Evolutionary conservation across 2,797 vertebrate genomes (phyloP).

Genomic region (Anguilla anguilla): DNA sequence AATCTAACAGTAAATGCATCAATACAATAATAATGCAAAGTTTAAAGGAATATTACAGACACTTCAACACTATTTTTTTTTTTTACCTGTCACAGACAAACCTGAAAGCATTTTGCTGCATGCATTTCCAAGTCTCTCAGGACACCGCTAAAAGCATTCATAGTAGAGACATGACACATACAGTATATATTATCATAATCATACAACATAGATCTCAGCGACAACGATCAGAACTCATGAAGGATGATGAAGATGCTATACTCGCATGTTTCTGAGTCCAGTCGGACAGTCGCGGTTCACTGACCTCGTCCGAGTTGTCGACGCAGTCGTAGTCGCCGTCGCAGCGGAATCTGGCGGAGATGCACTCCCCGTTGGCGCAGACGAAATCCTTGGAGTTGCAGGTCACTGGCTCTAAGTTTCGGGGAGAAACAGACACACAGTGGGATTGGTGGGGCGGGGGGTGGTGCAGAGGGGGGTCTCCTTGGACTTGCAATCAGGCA

Average conservation of each 20-base stretch:
- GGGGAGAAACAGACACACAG: neutral
- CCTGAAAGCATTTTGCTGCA: neutral
- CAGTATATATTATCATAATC: neutral
- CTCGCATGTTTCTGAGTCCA: neutral
- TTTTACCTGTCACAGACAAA: neutral
- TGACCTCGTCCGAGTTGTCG: conserved; percentile 84
- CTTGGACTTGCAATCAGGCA: neutral
- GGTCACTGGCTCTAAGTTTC: conserved; percentile 75
- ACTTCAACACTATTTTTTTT: neutral
- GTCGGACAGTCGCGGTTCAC: conserved; percentile 1
- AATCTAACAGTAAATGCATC: neutral
- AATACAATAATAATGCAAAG: neutral
- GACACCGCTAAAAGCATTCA: neutral
- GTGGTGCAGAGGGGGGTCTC: neutral
- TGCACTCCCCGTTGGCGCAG: conserved; percentile 83
- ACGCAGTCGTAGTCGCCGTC: conserved; percentile 85
- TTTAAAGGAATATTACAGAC: neutral
- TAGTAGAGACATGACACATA: neutral
- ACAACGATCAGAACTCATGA: neutral
- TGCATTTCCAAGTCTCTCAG: neutral
- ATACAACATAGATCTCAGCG: neutral
- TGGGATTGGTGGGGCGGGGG: neutral
- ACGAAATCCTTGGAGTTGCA: conserved; percentile 82
- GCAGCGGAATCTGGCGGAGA: conserved; percentile 82
- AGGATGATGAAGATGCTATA: neutral